These are phyloP conservation scores for Smithornis capensis DNA, from an alignment of 2,113 vertebrate species.

Conservation along the genomic window DNA sequence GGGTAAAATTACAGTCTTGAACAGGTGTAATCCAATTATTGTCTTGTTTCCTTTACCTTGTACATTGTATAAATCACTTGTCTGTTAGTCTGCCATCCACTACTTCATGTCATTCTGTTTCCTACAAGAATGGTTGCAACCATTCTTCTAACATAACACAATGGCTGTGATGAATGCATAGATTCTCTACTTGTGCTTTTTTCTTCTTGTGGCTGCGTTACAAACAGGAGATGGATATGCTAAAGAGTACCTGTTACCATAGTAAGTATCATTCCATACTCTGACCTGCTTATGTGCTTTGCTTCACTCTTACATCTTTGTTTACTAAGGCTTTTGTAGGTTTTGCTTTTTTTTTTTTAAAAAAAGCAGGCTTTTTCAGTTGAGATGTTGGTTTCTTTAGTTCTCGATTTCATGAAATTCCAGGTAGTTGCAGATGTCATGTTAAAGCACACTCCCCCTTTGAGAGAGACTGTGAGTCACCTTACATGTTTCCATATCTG, in stretches of 20 bases:
- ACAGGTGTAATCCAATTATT: conserved; percentile 81
- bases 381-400: conserved; percentile 19
- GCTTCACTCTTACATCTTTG: conserved; percentile 73
- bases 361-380: background rate
- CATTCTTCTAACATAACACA: conserved; percentile 84
- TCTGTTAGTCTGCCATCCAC: conserved; percentile 76
- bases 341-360: background rate
- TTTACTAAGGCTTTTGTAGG: conserved; percentile 42
- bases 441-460: background rate
- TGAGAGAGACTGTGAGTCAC: background rate
- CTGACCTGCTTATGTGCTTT: conserved; percentile 78
- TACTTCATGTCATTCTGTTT: conserved; percentile 79
- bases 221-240: conserved; percentile 98
- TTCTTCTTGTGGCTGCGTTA: conserved; percentile 95
- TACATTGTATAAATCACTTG: conserved; percentile 68
- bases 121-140: conserved; percentile 82
- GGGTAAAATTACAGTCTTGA: background rate
- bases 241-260: conserved; percentile 99
- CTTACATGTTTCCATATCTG: conserved; percentile 31
- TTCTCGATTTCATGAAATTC: background rate
- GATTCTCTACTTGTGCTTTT: conserved; percentile 99
- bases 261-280: conserved; percentile 93
- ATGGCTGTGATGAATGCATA: conserved; percentile 95
- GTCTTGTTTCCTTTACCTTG: conserved; percentile 59
- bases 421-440: background rate